Evolutionary conservation across 2,888 invertebrate species (phyloP).

Genomic region (Microplitis manilae): DNA sequence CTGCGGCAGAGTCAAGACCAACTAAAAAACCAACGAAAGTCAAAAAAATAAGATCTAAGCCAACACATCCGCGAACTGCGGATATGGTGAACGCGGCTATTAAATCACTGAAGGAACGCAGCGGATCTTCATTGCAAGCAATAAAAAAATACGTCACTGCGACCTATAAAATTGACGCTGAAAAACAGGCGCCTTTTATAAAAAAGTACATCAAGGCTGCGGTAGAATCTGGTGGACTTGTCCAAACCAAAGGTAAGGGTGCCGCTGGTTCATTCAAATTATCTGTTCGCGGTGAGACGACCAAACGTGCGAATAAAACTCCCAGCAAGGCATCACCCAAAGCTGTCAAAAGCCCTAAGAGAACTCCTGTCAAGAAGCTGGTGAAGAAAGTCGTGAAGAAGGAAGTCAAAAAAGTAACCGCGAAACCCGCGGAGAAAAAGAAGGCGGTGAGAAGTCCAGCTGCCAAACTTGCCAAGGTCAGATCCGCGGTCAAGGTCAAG

Average conservation of each 20-base stretch:
- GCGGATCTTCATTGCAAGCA: slow-evolving; percentile 75
- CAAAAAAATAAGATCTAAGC: slow-evolving; percentile 37
- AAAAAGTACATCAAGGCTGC: slow-evolving; percentile 76
- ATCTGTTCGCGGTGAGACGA: slow-evolving; percentile 52
- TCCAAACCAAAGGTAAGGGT: slow-evolving; percentile 75
- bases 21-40: slow-evolving; percentile 34
- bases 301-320: slow-evolving; percentile 31
- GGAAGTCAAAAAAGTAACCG: slow-evolving; percentile 33
- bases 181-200: slow-evolving; percentile 75
- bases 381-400: slow-evolving; percentile 35
- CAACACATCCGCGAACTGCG: slow-evolving; percentile 72
- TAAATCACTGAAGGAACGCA: slow-evolving; percentile 73
- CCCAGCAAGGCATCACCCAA: slow-evolving; percentile 35
- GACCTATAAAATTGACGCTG: slow-evolving; percentile 76
- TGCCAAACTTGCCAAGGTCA: slow-evolving; percentile 48
- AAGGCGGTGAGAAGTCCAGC: slow-evolving; percentile 42
- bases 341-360: slow-evolving; percentile 4
- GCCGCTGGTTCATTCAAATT: slow-evolving; percentile 74
- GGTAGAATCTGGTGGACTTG: slow-evolving; percentile 72
- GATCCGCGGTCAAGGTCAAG: slow-evolving; percentile 42
- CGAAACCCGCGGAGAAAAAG: slow-evolving; percentile 32
- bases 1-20: not conserved
- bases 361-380: slow-evolving; percentile 27
- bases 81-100: slow-evolving; percentile 76
- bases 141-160: slow-evolving; percentile 78